These are phyloP conservation scores for Pangasius sanitwongsei DNA, from an alignment of 2,797 vertebrate genomes.

Conservation along the genomic window DNA sequence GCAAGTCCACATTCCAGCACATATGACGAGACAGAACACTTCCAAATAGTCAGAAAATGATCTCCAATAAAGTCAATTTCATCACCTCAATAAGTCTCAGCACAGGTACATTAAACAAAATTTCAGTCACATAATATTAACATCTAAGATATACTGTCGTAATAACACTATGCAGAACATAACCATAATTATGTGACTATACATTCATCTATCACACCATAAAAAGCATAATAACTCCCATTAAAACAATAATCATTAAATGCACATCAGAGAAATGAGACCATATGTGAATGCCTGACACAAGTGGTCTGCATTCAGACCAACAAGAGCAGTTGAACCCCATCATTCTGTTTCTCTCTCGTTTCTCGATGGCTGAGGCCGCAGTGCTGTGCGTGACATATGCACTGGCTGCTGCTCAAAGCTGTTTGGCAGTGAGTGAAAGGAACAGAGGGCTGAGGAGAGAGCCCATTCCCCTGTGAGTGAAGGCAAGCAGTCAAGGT, in stretches of 20 bases:
- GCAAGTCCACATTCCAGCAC: constrained; percentile 27
- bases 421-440: constrained; percentile 54
- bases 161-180: constrained; percentile 9
- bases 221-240: constrained; percentile 27
- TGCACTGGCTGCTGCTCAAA: constrained; percentile 59
- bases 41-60: constrained; percentile 17
- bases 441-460: constrained; percentile 51
- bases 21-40: constrained; percentile 8
- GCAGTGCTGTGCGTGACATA: constrained; percentile 54
- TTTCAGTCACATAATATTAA: constrained; percentile 11
- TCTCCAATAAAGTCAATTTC: constrained; percentile 15
- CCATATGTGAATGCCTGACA: constrained; percentile 10
- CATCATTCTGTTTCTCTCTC: constrained; percentile 25
- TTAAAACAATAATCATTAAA: constrained; percentile 31
- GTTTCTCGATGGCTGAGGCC: constrained; percentile 34
- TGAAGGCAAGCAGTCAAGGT: constrained; percentile 67
- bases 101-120: not conserved
- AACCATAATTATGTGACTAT: not conserved
- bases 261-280: constrained; percentile 10
- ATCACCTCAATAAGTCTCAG: not conserved
- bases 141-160: not conserved
- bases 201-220: constrained; percentile 17
- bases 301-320: constrained; percentile 5
- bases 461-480: constrained; percentile 62
- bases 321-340: constrained; percentile 16